phyloP scores from a whole-genome alignment of 2,888 invertebrate species.

The Xanthia icteritia region DNA sequence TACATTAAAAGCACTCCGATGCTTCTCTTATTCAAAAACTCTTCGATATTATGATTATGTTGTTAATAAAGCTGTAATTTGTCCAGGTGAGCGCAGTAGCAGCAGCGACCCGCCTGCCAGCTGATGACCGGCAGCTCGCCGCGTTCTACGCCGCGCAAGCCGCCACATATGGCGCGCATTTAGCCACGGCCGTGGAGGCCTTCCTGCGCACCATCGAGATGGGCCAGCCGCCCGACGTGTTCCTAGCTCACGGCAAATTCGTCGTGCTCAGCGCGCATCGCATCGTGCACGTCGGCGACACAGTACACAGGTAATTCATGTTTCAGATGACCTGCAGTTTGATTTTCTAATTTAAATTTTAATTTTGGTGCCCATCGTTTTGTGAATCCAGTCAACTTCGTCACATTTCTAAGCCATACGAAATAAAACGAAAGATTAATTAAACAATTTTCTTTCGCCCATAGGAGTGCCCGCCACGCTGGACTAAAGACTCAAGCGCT shows the following conservation, averaged over 20 bases:
- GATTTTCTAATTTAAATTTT: not conserved
- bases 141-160: constrained; percentile 97
- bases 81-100: constrained; percentile 87
- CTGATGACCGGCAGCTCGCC: constrained; percentile 95
- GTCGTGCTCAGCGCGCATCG: constrained; percentile 98
- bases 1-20: not conserved
- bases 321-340: not conserved
- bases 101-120: constrained; percentile 90
- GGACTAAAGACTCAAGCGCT: constrained; percentile 93
- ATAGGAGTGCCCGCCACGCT: constrained; percentile 93
- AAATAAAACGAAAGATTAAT: not conserved
- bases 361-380: not conserved
- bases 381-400: not conserved
- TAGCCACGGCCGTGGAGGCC: constrained; percentile 97
- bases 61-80: constrained; percentile 1
- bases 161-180: constrained; percentile 95
- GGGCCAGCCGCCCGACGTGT: constrained; percentile 98
- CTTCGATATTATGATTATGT: not conserved
- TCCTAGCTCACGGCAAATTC: constrained; percentile 98
- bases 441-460: constrained; percentile 5
- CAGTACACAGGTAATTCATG: constrained; percentile 92
- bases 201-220: constrained; percentile 97
- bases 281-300: constrained; percentile 98
- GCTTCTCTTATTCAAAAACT: not conserved
- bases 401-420: not conserved